Percentiles rank a stretch among this genome's conserved stretches.
Conservation (phyloP, 1,140 invertebrate species). For the Homalodisca vitripennis region DNA sequence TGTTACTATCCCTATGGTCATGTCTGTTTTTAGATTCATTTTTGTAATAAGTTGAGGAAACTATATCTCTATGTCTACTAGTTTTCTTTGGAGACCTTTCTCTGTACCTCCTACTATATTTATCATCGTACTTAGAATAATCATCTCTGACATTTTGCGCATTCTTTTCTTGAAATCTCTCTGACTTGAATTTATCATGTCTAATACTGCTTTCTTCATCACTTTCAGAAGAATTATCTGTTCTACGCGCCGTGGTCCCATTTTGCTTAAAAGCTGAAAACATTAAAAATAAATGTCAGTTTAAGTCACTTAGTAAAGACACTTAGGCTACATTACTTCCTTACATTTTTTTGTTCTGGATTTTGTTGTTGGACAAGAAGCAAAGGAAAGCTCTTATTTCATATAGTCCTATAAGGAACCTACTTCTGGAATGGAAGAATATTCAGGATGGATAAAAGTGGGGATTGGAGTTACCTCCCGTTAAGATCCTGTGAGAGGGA, state of each 20-base stretch:
- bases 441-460: too few species aligned
- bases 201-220: slow-evolving; percentile 3
- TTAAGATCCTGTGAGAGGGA: neutral
- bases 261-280: neutral
- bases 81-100: slow-evolving; percentile 1
- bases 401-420: too few species aligned
- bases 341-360: too few species aligned
- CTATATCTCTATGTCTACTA: neutral
- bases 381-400: too few species aligned
- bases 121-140: neutral
- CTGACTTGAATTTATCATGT: slow-evolving; percentile 12
- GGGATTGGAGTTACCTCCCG: too few species aligned
- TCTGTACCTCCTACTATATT: neutral
- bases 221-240: neutral
- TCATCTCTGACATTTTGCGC: neutral
- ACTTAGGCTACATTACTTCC: too few species aligned
- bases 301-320: too few species aligned
- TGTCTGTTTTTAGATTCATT: neutral
- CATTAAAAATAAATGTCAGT: neutral
- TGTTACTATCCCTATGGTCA: neutral
- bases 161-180: slow-evolving; percentile 25
- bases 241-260: neutral
- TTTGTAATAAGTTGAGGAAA: neutral
- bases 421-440: too few species aligned
- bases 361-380: too few species aligned